Conservation (phyloP, 2,113 vertebrate genomes). For the Atlantisia rogersi region DNA sequence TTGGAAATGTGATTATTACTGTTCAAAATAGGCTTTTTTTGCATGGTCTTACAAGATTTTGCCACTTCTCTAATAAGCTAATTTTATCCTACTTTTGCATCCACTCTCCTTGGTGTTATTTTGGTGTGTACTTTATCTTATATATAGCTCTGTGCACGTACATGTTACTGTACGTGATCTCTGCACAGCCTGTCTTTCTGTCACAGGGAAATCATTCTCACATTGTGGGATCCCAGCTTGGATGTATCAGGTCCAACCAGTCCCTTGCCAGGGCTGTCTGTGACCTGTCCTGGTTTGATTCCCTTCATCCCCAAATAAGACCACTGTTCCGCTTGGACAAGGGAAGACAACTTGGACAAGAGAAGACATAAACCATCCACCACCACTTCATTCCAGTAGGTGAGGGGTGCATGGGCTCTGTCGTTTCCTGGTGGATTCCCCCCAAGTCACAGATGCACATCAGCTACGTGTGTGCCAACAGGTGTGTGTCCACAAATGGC, state of each 20-base stretch:
- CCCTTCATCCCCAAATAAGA: not conserved
- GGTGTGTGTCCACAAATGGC: not conserved
- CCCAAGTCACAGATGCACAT: accelerated
- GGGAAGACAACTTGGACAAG: not conserved
- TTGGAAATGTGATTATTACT: constrained; percentile 20
- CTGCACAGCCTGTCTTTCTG: not conserved
- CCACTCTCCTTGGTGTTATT: not conserved
- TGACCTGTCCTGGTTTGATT: not conserved
- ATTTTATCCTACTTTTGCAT: not conserved
- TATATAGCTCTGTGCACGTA: not conserved
- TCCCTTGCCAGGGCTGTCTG: not conserved
- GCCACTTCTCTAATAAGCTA: not conserved
- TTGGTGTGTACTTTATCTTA: not conserved
- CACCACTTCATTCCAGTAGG: not conserved
- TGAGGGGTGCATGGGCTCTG: not conserved
- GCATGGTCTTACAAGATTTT: constrained; percentile 2
- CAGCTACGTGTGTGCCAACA: accelerated
- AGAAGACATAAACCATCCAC: not conserved
- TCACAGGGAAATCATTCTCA: not conserved
- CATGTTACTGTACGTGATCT: not conserved
- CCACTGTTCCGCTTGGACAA: not conserved
- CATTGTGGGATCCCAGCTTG: not conserved
- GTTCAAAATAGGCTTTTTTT: constrained; percentile 34
- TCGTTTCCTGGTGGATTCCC: not conserved
- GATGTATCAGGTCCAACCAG: not conserved